Conservation (phyloP, 2,113 vertebrate species). For the Xenopus laevis region DNA sequence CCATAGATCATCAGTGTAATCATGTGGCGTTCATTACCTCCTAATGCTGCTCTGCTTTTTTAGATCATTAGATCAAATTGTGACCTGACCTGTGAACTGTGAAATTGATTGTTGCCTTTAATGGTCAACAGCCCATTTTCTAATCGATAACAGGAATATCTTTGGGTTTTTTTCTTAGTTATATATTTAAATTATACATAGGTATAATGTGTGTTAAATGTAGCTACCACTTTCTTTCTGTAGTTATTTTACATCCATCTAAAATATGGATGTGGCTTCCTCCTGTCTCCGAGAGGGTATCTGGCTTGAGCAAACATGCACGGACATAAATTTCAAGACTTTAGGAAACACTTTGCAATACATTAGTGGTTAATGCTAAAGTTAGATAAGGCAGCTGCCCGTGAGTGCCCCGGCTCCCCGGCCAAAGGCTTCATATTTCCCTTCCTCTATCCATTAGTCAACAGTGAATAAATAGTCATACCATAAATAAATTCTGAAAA, state of each 20-base stretch:
- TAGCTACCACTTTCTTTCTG: slow-evolving; percentile 71
- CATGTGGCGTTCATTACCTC: slow-evolving; percentile 72
- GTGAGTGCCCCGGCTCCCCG: slow-evolving; percentile 6
- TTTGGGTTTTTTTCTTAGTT: slow-evolving; percentile 43
- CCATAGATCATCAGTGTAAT: slow-evolving; percentile 65
- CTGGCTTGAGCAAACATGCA: slow-evolving; percentile 15
- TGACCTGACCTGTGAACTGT: slow-evolving; percentile 81
- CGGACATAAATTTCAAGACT: slow-evolving; percentile 38
- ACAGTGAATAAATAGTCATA: slow-evolving; percentile 38
- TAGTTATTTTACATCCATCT: slow-evolving; percentile 55
- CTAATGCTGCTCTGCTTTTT: slow-evolving; percentile 70
- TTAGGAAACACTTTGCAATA: slow-evolving; percentile 41
- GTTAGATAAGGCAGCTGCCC: slow-evolving; percentile 33
- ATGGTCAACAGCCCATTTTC: slow-evolving; percentile 79
- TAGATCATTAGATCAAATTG: slow-evolving; percentile 76
- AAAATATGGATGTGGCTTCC: slow-evolving; percentile 56
- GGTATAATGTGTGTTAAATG: slow-evolving; percentile 78
- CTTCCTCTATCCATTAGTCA: slow-evolving; percentile 35
- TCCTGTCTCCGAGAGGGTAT: slow-evolving; percentile 49
- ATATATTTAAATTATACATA: slow-evolving; percentile 82
- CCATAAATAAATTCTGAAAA: slow-evolving; percentile 34
- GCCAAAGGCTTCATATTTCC: slow-evolving; percentile 10
- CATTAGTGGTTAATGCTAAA: slow-evolving; percentile 41
- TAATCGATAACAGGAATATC: slow-evolving; percentile 75
- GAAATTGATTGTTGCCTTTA: slow-evolving; percentile 78